Base-by-base conservation (phyloP, 2,888 invertebrate genomes). In the Limulus polyphemus region DNA sequence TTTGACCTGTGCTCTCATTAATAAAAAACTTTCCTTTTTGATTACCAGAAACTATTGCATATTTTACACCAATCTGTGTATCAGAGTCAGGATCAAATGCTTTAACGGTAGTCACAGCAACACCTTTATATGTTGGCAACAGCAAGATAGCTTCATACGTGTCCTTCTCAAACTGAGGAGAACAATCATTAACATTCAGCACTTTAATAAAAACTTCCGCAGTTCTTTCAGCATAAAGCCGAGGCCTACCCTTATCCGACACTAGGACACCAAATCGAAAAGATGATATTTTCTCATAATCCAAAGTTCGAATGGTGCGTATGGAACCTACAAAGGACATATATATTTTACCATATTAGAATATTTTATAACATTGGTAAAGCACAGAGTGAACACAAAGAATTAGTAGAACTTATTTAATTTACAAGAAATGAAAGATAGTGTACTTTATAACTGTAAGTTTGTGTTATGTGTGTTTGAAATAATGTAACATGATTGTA, bases 261-360 rank as follows among this genome's bases (percentile, higher is more conserved):
- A 89, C 87, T 79, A 87, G 84, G 11, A 94, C 92, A 72, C 86
- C 86, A 76, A 95, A 94, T 61, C 82, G 81, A 74, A 90, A 88
- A 57, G 77, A 77, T 0, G 80, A 79, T 63, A 80, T 80, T 61
- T 79, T 81, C 77, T 94, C 94, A 75, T 87, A 87, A 78, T 95
- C 94, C 67, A 94, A 80, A 11, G 82, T 77, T 70, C 84, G 82
- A 48, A 85, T 83, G 1, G 88, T 84, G 70, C 86, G 82, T 67
- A 95, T 84, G 52, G 92, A 90, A 60, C 93, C 92, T 76, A 32
- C 32, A 32, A 32, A 7, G 32, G 7, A 32, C 1, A 32, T 32
- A 7, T 32, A 7, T 32, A 32, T 7, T 7, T 32, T 32, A 32
- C 32, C 7, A 32, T 32, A 32, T 32, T 5, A 5, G 32, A 32